Base-by-base conservation (phyloP, 2,888 invertebrate species). In the Spatulosminthurus flaviceps region DNA sequence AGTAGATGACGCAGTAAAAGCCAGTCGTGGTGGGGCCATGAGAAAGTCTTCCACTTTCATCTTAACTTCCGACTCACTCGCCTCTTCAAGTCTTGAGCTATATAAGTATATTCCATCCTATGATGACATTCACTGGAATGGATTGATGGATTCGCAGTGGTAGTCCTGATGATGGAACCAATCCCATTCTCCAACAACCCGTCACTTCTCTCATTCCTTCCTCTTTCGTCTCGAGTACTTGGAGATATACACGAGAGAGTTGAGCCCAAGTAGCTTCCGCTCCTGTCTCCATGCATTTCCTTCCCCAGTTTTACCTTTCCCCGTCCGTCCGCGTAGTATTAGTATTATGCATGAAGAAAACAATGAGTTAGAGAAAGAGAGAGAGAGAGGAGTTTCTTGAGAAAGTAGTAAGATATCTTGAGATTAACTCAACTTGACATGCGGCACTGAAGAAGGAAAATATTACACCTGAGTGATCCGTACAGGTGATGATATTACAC, bases 381-480 rank as follows among this genome's bases (percentile, higher is more conserved):
- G n/a, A n/a, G n/a, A n/a, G n/a, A n/a, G n/a, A n/a, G n/a, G 41
- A 41, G 41, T 13, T 51, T 51, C 16, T 51, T 51, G 51, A 51
- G n/a, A 51, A n/a, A 51, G 51, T 19, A n/a, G 16, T 41, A 74
- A 70, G 19, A 61, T 28, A 60, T 34, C 22, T 64, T 64, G 34
- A 75, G 75, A 75, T 75, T 64, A 64, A 64, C 64, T 66, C 22
- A 64, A 64, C 75, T 75, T 75, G 66, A 66, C 75, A 75, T 75
- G 34, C 61, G 61, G 60, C 66, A 61, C 34, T 64, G 64, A 75
- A 67, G 28, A 67, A 67, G 67, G 19, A 67, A 67, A 75, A 75
- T 75, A 61, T 51, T 34, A 75, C 75, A 75, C 75, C 75, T 75
- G 64, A 75, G 64, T 75, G 34, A 61, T 64, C 28, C 66, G 29